phyloP scores from a whole-genome alignment of 2,113 vertebrate species.

The Chaetorhynchus papuensis region DNA sequence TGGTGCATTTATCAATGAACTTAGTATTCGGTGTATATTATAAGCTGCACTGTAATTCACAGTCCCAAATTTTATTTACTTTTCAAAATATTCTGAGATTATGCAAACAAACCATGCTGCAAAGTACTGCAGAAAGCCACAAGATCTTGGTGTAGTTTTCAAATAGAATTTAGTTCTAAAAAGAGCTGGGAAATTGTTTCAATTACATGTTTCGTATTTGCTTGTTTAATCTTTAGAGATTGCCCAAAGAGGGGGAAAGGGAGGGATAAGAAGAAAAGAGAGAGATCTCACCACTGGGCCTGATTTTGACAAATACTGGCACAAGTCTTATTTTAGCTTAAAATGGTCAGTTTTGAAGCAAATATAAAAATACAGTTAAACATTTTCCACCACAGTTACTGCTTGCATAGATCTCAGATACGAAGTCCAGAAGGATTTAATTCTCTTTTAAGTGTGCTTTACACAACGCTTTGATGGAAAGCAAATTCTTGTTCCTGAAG shows the following conservation, averaged over 20 bases:
- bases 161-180: constrained; percentile 4
- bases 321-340: neutral
- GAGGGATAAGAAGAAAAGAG: constrained; percentile 20
- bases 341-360: neutral
- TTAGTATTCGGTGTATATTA: neutral
- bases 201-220: neutral
- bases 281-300: neutral
- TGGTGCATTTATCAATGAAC: neutral
- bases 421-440: constrained; percentile 18
- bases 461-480: constrained; percentile 31
- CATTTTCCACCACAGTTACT: neutral
- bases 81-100: neutral
- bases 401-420: constrained; percentile 9
- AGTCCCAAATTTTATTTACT: neutral
- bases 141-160: neutral
- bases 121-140: neutral
- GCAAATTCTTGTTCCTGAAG: constrained; percentile 43
- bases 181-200: neutral
- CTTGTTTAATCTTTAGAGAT: constrained; percentile 24
- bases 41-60: neutral
- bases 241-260: neutral
- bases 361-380: constrained; percentile 13
- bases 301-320: constrained; percentile 1
- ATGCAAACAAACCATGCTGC: neutral
- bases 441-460: constrained; percentile 46